These are phyloP conservation scores for Macaria liturata DNA, from an alignment of 2,888 invertebrate species.

Conservation along the genomic window DNA sequence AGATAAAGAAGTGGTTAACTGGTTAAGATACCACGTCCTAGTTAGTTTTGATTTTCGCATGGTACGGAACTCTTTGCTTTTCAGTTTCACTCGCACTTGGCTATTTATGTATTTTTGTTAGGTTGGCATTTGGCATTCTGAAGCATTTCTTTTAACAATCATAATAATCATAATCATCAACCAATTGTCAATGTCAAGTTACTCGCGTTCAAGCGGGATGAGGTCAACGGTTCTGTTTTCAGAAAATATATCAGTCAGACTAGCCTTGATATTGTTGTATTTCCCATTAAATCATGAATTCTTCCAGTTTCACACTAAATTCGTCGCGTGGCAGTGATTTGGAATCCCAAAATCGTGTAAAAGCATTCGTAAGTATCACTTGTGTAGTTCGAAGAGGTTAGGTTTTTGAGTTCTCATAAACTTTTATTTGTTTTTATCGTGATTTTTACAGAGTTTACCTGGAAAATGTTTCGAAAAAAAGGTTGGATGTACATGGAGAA, in stretches of 20 bases:
- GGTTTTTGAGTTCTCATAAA: slow-evolving; percentile 39
- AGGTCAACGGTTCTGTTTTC: slow-evolving; percentile 7
- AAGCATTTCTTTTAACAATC: too few species aligned
- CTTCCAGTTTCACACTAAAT: slow-evolving; percentile 44
- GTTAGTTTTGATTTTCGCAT: too few species aligned
- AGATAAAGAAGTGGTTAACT: too few species aligned
- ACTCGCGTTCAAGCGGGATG: not conserved
- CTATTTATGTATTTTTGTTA: too few species aligned
- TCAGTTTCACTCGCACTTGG: too few species aligned
- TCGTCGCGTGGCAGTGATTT: slow-evolving; percentile 33
- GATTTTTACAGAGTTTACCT: slow-evolving; percentile 58
- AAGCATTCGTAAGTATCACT: slow-evolving; percentile 59
- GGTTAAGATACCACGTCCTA: too few species aligned
- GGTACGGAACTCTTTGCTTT: too few species aligned
- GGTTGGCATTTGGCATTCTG: too few species aligned
- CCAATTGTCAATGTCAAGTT: not conserved
- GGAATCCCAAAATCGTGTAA: slow-evolving; percentile 45
- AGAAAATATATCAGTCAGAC: not conserved
- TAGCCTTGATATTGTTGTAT: slow-evolving; percentile 1
- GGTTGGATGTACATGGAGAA: slow-evolving; percentile 65
- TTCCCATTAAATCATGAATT: slow-evolving; percentile 47
- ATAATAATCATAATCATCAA: too few species aligned
- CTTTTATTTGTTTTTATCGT: slow-evolving; percentile 15
- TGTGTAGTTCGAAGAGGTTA: slow-evolving; percentile 52
- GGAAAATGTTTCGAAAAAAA: slow-evolving; percentile 66